Evolutionary conservation across 1,140 invertebrate genomes (phyloP), one percentile per base, ranked within the genome.

Genomic region (Coboldia fuscipes): DNA sequence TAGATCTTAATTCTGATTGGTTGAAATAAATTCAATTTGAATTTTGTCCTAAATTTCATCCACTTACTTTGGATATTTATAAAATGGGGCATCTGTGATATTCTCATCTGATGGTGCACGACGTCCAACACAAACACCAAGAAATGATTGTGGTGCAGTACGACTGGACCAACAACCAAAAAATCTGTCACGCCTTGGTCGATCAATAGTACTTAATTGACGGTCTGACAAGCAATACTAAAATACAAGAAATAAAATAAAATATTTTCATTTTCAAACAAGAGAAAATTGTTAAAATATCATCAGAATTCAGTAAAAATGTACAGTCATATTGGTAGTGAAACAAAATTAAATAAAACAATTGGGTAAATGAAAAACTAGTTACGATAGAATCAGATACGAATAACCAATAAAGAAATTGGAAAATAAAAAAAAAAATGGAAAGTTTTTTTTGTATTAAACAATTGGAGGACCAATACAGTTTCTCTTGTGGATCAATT

Each of bases 221-320:
- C 83, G 73, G 52, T 76, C 79, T 45, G 79, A 89, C 57, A 92
- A 84, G 60, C 86, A 92, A 60, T 92, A 92, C 54, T 90, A 79
- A 35, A 60, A n/a, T n/a, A n/a, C n/a, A n/a, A n/a, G n/a, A n/a
- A n/a, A n/a, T n/a, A n/a, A n/a, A n/a, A n/a, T n/a, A n/a, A 61
- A 61, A 46, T 61, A 58, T 56, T 61, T 9, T 26, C 4, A 26
- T 6, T 9, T 12, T 9, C 32, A 26, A 4, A 10, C 7, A 5
- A 33, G 10, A 23, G 20, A 22, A 18, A 33, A 23, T 3, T 6
- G 17, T 9, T 5, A 34, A 23, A 4, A 22, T 4, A 17, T 22
- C 6, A 14, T 6, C 33, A 34, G 22, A n/a, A 34, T n/a, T n/a
- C n/a, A n/a, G 9, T 15, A 5, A 16, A 35, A 35, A 17, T 35